Evolutionary conservation across 2,113 vertebrate species (phyloP).

Genomic region (Rattus norvegicus): DNA sequence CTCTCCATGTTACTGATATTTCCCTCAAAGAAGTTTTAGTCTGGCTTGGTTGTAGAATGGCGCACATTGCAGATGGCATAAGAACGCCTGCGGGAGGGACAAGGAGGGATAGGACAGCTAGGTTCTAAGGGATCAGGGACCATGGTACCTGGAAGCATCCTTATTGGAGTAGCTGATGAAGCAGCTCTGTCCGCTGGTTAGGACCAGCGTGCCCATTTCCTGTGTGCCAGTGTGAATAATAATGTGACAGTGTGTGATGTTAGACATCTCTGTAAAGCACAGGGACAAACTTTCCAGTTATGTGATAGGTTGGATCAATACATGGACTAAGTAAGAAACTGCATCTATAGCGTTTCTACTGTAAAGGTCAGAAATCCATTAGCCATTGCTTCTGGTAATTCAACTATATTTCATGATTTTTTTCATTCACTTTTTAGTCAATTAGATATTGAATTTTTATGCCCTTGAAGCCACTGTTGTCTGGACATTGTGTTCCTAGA

Average conservation of each 20-base stretch:
- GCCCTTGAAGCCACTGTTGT: slow-evolving; percentile 6
- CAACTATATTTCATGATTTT: neutral
- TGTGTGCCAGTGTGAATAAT: slow-evolving; percentile 10
- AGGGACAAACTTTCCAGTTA: slow-evolving; percentile 7
- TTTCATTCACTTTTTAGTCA: slow-evolving; percentile 9
- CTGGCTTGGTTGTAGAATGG: slow-evolving; percentile 20
- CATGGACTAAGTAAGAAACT: slow-evolving; percentile 6
- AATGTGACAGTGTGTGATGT: slow-evolving; percentile 33
- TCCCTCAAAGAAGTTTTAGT: slow-evolving; percentile 20
- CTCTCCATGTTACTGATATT: slow-evolving; percentile 18
- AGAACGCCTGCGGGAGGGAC: neutral
- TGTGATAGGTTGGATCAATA: neutral
- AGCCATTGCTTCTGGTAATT: slow-evolving; percentile 40
- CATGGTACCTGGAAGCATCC: neutral
- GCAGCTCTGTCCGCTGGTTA: slow-evolving; percentile 51
- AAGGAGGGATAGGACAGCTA: neutral
- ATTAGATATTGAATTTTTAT: slow-evolving; percentile 30
- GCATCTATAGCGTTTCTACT: neutral
- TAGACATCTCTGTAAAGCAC: neutral
- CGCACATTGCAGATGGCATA: neutral
- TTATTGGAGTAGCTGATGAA: slow-evolving; percentile 49
- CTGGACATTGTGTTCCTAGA: neutral
- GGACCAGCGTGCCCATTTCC: slow-evolving; percentile 55
- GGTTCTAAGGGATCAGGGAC: neutral
- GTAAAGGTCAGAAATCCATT: slow-evolving; percentile 45